Conservation (phyloP, 2,888 invertebrate species). For the Caenorhabditis afra region DNA sequence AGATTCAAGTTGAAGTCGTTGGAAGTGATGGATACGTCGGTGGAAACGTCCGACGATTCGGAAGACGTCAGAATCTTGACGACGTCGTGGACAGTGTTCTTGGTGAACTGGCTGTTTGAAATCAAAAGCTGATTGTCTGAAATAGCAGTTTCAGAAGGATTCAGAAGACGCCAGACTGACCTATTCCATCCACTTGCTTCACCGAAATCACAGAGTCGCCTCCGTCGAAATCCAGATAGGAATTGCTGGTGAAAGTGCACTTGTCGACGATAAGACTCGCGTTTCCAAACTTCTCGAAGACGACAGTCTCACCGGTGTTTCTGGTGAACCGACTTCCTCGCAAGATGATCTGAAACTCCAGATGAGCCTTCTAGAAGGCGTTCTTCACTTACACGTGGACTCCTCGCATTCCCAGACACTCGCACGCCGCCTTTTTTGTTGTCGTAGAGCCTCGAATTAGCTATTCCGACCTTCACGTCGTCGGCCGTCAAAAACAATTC, state of each 20-base stretch:
- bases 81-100: slow-evolving; percentile 41
- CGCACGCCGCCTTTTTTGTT: slow-evolving; percentile 56
- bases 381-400: slow-evolving; percentile 30
- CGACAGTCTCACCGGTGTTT: slow-evolving; percentile 53
- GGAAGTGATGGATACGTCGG: not conserved
- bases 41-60: not conserved
- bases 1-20: slow-evolving; percentile 40
- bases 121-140: slow-evolving; percentile 31
- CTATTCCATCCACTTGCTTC: slow-evolving; percentile 26
- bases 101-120: slow-evolving; percentile 20
- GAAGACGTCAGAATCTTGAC: slow-evolving; percentile 17
- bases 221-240: slow-evolving; percentile 42
- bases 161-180: not conserved
- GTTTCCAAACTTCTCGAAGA: slow-evolving; percentile 24
- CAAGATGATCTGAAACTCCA: slow-evolving; percentile 39
- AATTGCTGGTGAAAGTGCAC: slow-evolving; percentile 27
- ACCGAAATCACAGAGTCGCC: slow-evolving; percentile 45
- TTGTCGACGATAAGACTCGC: slow-evolving; percentile 27
- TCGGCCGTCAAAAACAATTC: slow-evolving; percentile 20
- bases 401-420: slow-evolving; percentile 23
- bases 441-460: slow-evolving; percentile 45
- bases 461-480: slow-evolving; percentile 35
- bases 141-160: not conserved
- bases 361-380: too few relatives aligned
- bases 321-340: slow-evolving; percentile 47